Evolutionary conservation across 2,888 invertebrate species (phyloP).

Genomic region (Luffia ferchaultella): DNA sequence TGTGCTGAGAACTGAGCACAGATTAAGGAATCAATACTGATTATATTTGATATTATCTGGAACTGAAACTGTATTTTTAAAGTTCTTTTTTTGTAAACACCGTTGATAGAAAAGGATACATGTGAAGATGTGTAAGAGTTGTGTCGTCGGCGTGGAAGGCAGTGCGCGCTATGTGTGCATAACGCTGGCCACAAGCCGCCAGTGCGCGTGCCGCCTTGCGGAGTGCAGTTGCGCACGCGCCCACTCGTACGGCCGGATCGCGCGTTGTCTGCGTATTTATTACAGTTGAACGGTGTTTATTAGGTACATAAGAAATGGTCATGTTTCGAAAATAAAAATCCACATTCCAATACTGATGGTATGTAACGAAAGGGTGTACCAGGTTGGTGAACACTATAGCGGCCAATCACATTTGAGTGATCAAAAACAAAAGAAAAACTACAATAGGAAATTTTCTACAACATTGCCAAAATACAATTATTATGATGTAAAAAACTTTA

Average conservation of each 20-base stretch:
- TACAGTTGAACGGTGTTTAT: not conserved
- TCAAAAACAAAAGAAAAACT: too few relatives aligned
- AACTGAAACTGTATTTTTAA: too few relatives aligned
- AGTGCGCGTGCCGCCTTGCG: constrained; percentile 34
- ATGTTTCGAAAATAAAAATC: too few relatives aligned
- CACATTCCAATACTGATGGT: too few relatives aligned
- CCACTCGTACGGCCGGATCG: constrained; percentile 36
- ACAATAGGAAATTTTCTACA: too few relatives aligned
- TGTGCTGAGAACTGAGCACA: constrained; percentile 74
- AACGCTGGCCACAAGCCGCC: constrained; percentile 24
- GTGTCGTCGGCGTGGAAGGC: constrained; percentile 50
- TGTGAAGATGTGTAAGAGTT: constrained; percentile 40
- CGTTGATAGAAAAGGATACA: constrained; percentile 51
- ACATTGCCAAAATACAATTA: too few relatives aligned
- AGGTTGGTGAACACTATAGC: too few relatives aligned
- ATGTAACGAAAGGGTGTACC: too few relatives aligned
- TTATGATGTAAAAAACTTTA: too few relatives aligned
- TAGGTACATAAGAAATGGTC: not conserved
- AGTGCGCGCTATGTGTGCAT: constrained; percentile 39
- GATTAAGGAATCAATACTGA: constrained; percentile 3
- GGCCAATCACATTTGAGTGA: too few relatives aligned
- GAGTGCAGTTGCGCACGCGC: constrained; percentile 36
- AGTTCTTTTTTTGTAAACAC: too few relatives aligned
- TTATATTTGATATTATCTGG: too few relatives aligned
- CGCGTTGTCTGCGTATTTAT: constrained; percentile 32